These are phyloP conservation scores for Melanaphis sacchari DNA, from an alignment of 1,140 invertebrate genomes.

Conservation along the genomic window DNA sequence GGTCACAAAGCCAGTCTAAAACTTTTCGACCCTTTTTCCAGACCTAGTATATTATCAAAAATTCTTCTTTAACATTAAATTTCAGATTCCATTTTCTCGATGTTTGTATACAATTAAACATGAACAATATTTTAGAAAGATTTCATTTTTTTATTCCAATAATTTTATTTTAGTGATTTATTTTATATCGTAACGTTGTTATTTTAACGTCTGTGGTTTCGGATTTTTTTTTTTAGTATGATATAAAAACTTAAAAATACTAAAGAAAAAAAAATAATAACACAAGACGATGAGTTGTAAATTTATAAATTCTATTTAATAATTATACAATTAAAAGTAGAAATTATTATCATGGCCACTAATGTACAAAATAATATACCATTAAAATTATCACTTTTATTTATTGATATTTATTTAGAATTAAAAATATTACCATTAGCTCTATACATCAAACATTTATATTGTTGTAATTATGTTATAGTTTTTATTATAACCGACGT, in stretches of 20 bases:
- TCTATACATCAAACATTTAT: no score
- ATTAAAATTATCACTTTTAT: background rate
- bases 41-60: background rate
- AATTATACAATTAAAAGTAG: background rate
- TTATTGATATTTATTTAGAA: background rate
- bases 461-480: no score
- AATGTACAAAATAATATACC: background rate
- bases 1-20: background rate
- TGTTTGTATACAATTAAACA: background rate
- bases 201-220: background rate
- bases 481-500: no score
- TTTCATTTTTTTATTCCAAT: background rate
- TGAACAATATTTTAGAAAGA: background rate
- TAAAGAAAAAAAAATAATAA: background rate
- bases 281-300: background rate
- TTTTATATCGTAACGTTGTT: background rate
- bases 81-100: background rate
- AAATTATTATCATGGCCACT: background rate
- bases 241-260: background rate
- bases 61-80: background rate
- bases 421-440: no score
- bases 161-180: background rate
- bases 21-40: background rate
- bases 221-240: no score
- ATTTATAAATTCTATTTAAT: background rate